Base-by-base conservation (phyloP, 2,888 invertebrate genomes). In the Clunio marinus region DNA sequence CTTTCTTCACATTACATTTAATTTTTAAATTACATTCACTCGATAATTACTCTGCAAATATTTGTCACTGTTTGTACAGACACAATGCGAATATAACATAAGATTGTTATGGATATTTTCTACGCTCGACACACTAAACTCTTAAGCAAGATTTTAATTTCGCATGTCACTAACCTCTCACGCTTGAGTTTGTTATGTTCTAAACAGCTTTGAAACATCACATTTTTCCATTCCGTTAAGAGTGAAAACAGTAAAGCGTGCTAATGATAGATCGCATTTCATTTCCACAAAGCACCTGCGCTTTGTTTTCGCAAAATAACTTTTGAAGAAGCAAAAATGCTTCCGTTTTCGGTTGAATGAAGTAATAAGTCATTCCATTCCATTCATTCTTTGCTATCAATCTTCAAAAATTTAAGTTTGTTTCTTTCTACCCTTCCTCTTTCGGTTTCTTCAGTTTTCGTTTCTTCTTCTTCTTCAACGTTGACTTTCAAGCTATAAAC, bases 1-100 rank as follows among this genome's bases (percentile, higher is more conserved):
- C 32, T n/a, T n/a, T n/a, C 4, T 51, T 51, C 2, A 22, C 2
- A 8, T 41, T 10, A n/a, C 8, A 22, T 51, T 51, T 51, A 20
- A 3, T 4, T 22, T 17, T 17, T 5, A 20, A 22, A 51, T 51
- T 51, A 51, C 51, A 51, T 17, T 22, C 8, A 2, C 15, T 17
- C 15, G 51, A 22, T n/a, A 51, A 51, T 51, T 17, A 20, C 17
- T 51, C 10, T 17, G 51, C 51, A 51, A 51, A 51, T 51, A 51
- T 51, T 51, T 51, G 51, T 8, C 41, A n/a, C 3, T 22, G 51
- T 20, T 51, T 51, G 17, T 10, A 2, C n/a, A n/a, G n/a, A n/a
- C n/a, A n/a, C n/a, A n/a, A n/a, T n/a, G n/a, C n/a, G n/a, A n/a
- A n/a, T n/a, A n/a, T n/a, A n/a, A n/a, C n/a, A n/a, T n/a, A 51